Evolutionary conservation across 2,113 vertebrate species (phyloP).

Genomic region (Atractosteus spatula): DNA sequence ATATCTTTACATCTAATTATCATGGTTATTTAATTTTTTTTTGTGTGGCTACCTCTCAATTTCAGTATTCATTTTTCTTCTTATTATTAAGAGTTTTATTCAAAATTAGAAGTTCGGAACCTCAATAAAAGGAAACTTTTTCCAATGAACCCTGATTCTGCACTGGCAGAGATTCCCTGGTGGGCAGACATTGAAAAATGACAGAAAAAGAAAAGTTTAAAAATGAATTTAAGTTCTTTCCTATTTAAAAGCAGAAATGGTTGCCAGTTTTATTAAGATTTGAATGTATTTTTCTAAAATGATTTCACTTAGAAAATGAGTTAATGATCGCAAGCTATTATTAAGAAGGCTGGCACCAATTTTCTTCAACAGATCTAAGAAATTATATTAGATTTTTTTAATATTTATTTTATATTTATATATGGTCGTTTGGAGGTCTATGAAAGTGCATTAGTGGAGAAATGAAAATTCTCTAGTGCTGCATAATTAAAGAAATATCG

Average conservation of each 20-base stretch:
- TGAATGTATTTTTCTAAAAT: slow-evolving; percentile 37
- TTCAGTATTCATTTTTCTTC: slow-evolving; percentile 54
- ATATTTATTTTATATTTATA: not conserved
- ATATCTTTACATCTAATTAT: slow-evolving; percentile 79
- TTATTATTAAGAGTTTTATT: slow-evolving; percentile 51
- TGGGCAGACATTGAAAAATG: slow-evolving; percentile 42
- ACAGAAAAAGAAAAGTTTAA: slow-evolving; percentile 25
- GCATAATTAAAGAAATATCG: slow-evolving; percentile 20
- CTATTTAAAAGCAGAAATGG: slow-evolving; percentile 51
- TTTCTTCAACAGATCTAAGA: too few relatives aligned
- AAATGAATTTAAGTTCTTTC: slow-evolving; percentile 52
- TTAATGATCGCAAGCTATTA: slow-evolving; percentile 25
- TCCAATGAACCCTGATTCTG: slow-evolving; percentile 49
- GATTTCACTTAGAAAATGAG: slow-evolving; percentile 24
- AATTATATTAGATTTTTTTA: not conserved
- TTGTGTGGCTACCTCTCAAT: slow-evolving; percentile 71
- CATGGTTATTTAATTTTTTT: slow-evolving; percentile 69
- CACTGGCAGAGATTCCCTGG: slow-evolving; percentile 44
- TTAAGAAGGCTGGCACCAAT: not conserved
- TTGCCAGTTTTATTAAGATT: slow-evolving; percentile 51
- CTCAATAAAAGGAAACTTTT: slow-evolving; percentile 61
- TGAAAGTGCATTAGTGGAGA: slow-evolving; percentile 16
- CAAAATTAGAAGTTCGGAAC: slow-evolving; percentile 56
- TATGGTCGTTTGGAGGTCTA: slow-evolving; percentile 8
- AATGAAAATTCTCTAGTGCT: slow-evolving; percentile 17